A percentile compares a stretch with the other conserved stretches of the same genome.
These are phyloP conservation scores for Junonia oenone DNA, from an alignment of 2,888 invertebrate genomes.

Conservation along the genomic window DNA sequence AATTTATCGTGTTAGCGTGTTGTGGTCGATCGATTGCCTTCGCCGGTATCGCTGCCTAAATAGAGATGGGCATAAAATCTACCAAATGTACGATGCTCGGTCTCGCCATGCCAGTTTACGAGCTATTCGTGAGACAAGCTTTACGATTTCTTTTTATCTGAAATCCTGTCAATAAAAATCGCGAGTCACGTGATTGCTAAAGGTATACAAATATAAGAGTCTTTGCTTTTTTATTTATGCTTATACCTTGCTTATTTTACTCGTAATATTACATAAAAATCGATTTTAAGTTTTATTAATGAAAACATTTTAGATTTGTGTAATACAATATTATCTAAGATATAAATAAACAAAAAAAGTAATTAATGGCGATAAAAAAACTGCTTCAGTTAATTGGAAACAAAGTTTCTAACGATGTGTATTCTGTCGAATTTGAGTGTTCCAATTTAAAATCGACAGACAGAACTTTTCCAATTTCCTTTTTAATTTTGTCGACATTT, in stretches of 20 bases:
- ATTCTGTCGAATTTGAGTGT: neutral
- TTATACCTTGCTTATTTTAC: neutral
- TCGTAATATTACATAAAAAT: too few relatives aligned
- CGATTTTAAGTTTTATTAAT: too few relatives aligned
- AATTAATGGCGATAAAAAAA: too few relatives aligned
- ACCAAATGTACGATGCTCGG: constrained; percentile 53
- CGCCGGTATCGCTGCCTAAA: constrained; percentile 50
- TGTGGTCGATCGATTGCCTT: constrained; percentile 60
- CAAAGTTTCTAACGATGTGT: neutral
- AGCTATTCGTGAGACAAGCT: constrained; percentile 26
- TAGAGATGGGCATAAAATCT: constrained; percentile 64
- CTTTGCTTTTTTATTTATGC: neutral
- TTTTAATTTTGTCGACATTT: neutral
- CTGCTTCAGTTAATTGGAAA: too few relatives aligned
- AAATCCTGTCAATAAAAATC: constrained; percentile 13
- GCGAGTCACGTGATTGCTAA: constrained; percentile 15
- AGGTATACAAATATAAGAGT: constrained; percentile 9
- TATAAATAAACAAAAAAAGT: too few relatives aligned
- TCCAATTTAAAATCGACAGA: neutral
- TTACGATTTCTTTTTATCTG: constrained; percentile 30
- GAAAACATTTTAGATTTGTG: too few relatives aligned
- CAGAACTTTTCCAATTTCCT: neutral
- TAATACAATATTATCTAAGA: too few relatives aligned
- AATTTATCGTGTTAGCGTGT: constrained; percentile 71
- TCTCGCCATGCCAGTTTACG: constrained; percentile 29